These are phyloP conservation scores for Gopherus evgoodei DNA, from an alignment of 2,113 vertebrate species.

Conservation along the genomic window DNA sequence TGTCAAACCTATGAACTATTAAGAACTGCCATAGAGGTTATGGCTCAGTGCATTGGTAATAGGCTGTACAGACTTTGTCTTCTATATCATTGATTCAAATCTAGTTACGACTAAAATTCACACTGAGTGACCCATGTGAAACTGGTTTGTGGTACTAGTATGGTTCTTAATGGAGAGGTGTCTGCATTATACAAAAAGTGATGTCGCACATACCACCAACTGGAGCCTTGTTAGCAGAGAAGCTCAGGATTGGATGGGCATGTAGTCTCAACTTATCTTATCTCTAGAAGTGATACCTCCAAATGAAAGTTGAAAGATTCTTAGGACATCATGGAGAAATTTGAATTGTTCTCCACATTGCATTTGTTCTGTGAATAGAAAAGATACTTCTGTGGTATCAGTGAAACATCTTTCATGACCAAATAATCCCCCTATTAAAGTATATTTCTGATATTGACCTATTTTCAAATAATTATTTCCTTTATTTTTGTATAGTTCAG, in stretches of 20 bases:
- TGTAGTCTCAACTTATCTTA: neutral
- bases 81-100: neutral
- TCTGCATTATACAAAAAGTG: neutral
- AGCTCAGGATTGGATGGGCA: neutral
- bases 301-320: neutral
- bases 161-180: neutral
- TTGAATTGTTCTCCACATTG: neutral
- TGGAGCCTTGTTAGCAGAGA: neutral
- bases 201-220: neutral
- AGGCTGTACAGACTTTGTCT: neutral
- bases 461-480: constrained; percentile 25
- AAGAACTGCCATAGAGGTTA: neutral
- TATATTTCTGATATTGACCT: constrained; percentile 14
- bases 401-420: neutral
- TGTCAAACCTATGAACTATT: neutral
- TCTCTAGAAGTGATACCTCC: neutral
- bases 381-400: constrained; percentile 21
- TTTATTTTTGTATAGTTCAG: constrained; percentile 39
- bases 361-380: neutral
- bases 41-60: neutral
- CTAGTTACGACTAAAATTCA: neutral
- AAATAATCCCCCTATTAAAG: constrained; percentile 10
- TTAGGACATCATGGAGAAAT: neutral
- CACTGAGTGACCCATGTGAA: neutral
- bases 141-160: neutral